phyloP scores from a whole-genome alignment of 2,888 invertebrate species.

The Aquatica leii region DNA sequence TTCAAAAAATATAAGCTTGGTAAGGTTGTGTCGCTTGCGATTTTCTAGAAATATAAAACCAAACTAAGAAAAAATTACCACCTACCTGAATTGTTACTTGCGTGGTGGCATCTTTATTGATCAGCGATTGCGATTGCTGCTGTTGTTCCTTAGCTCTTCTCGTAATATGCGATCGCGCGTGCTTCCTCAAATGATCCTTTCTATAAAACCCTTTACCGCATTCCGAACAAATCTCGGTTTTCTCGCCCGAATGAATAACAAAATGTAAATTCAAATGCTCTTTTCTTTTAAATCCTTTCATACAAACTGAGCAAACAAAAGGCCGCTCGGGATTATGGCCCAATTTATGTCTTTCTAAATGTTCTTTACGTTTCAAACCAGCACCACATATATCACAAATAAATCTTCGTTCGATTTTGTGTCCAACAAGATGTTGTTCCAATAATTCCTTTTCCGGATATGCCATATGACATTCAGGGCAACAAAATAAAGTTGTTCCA shows the following conservation, averaged over 20 bases:
- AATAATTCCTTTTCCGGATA: conserved; percentile 81
- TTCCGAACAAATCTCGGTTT: conserved; percentile 79
- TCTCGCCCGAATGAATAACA: conserved; percentile 85
- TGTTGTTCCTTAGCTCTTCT: conserved; percentile 76
- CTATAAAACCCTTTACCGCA: conserved; percentile 83
- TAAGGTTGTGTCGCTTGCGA: no score
- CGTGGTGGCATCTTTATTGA: conserved; percentile 48
- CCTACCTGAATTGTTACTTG: conserved; percentile 57
- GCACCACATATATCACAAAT: conserved; percentile 82
- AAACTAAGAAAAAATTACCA: conserved; percentile 2
- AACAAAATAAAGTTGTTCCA: conserved; percentile 78
- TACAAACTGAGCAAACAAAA: conserved; percentile 78
- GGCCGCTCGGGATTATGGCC: conserved; percentile 84
- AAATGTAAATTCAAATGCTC: conserved; percentile 85
- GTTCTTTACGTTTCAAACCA: conserved; percentile 80
- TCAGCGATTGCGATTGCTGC: conserved; percentile 54
- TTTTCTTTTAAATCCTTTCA: conserved; percentile 79
- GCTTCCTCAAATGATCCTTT: conserved; percentile 83
- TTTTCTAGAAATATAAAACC: not conserved
- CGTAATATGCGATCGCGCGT: conserved; percentile 80
- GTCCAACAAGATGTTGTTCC: conserved; percentile 79
- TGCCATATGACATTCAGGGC: conserved; percentile 84
- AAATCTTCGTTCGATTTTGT: conserved; percentile 81
- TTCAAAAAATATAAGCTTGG: no score
- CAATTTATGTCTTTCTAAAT: conserved; percentile 80